Percentiles rank a stretch among this genome's conserved stretches.
Evolutionary conservation across 2,888 invertebrate genomes (phyloP).

Genomic region (Orthosia gothica): DNA sequence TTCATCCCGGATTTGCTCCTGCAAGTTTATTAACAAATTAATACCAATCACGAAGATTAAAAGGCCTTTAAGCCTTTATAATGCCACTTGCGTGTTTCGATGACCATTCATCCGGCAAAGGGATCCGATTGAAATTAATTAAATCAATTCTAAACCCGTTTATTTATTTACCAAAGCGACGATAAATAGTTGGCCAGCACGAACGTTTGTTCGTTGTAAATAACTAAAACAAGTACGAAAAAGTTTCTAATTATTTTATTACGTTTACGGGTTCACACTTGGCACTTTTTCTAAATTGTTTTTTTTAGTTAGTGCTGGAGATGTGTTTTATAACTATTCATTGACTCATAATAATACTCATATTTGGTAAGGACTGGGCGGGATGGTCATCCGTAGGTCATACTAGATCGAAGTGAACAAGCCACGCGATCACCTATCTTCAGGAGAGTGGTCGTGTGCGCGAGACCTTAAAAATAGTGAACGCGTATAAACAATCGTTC

Average conservation of each 20-base stretch:
- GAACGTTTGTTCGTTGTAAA: conserved; percentile 6
- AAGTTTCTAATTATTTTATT: conserved; percentile 12
- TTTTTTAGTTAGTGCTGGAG: too few relatives aligned
- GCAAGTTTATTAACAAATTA: conserved; percentile 53
- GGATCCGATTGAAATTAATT: conserved; percentile 43
- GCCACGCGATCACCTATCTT: too few relatives aligned
- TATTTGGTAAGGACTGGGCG: too few relatives aligned
- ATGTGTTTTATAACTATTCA: too few relatives aligned
- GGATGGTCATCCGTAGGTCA: too few relatives aligned
- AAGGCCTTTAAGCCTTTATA: conserved; percentile 49
- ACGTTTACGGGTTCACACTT: background rate
- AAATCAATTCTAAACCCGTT: conserved; percentile 54
- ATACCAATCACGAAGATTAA: conserved; percentile 51
- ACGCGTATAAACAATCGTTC: too few relatives aligned
- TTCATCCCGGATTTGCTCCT: conserved; percentile 23
- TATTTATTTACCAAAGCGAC: conserved; percentile 42
- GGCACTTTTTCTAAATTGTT: too few relatives aligned
- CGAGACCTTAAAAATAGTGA: too few relatives aligned
- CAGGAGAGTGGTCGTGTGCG: too few relatives aligned
- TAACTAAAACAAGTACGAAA: conserved; percentile 10
- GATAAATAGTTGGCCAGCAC: conserved; percentile 36
- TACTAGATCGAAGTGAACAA: too few relatives aligned
- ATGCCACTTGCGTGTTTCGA: conserved; percentile 54
- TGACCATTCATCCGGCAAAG: conserved; percentile 38
- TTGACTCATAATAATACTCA: too few relatives aligned